Conservation (phyloP, 2,888 invertebrate species). For the Diadromus collaris region DNA sequence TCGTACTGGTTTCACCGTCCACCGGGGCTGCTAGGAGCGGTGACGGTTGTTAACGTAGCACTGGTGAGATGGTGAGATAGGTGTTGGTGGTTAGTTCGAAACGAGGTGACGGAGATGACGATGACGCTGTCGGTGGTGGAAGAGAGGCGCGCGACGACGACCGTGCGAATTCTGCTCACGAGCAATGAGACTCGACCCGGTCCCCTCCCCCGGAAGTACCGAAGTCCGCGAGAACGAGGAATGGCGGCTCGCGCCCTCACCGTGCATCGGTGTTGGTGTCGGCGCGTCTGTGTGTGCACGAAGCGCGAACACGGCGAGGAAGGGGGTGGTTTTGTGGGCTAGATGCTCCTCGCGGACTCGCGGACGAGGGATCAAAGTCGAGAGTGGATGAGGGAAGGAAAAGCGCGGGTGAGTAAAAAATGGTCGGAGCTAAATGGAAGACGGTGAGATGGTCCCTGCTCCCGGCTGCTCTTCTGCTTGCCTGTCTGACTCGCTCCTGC, state of each 20-base stretch:
- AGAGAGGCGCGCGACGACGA: slow-evolving; percentile 38
- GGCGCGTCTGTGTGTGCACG: background rate
- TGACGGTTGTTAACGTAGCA: slow-evolving; percentile 34
- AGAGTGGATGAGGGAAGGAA: slow-evolving; percentile 25
- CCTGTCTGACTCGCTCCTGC: slow-evolving; percentile 6
- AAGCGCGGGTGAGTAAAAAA: background rate
- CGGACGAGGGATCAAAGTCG: slow-evolving; percentile 44
- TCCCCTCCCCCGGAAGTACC: slow-evolving; percentile 43
- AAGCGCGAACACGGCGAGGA: slow-evolving; percentile 11
- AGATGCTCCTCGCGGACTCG: slow-evolving; percentile 41
- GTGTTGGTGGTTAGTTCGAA: slow-evolving; percentile 39
- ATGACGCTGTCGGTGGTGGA: slow-evolving; percentile 41
- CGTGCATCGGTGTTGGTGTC: background rate
- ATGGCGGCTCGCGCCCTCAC: slow-evolving; percentile 41
- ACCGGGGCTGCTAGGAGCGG: background rate
- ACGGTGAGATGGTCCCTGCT: background rate
- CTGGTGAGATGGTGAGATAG: slow-evolving; percentile 22
- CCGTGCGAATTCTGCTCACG: slow-evolving; percentile 29
- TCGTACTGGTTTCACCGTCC: background rate
- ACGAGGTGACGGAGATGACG: slow-evolving; percentile 38
- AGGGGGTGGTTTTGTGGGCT: slow-evolving; percentile 17
- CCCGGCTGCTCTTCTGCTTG: background rate
- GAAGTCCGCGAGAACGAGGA: slow-evolving; percentile 42
- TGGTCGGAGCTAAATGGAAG: slow-evolving; percentile 12
- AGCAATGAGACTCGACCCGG: slow-evolving; percentile 25